Conservation (phyloP, 2,888 invertebrate species). For the Oscheius myriophilus region DNA sequence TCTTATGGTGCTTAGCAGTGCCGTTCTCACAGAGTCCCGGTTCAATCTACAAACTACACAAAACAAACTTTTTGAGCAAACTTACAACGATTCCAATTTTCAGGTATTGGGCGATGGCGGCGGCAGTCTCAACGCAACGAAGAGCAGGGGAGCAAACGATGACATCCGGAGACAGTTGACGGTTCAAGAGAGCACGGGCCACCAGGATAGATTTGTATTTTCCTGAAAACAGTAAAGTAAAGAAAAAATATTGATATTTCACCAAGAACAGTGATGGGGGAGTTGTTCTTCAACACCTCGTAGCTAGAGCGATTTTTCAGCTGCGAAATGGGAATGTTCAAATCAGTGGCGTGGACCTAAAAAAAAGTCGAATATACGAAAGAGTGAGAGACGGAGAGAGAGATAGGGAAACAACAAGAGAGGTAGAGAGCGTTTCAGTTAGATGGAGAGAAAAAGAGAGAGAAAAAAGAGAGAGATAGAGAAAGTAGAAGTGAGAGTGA, state of each 20-base stretch:
- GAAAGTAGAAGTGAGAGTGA: too few species aligned
- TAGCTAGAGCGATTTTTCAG: not conserved
- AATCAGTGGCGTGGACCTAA: constrained; percentile 17
- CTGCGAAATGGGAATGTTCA: constrained; percentile 11
- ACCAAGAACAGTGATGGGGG: constrained; percentile 30
- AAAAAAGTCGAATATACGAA: not conserved
- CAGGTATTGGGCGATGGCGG: constrained; percentile 30
- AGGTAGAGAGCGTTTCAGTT: not conserved
- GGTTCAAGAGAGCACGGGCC: constrained; percentile 27
- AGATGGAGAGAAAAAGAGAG: not conserved
- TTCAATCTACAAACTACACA: constrained; percentile 25
- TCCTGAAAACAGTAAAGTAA: constrained; percentile 13
- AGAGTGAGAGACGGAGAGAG: not conserved
- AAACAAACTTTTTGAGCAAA: not conserved
- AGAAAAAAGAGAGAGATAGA: too few species aligned
- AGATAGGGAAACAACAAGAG: too few species aligned
- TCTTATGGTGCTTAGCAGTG: not conserved
- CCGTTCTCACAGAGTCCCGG: constrained; percentile 34
- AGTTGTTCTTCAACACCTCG: constrained; percentile 6
- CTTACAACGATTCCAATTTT: constrained; percentile 3
- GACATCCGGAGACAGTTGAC: constrained; percentile 10
- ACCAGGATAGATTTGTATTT: constrained; percentile 16
- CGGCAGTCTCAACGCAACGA: constrained; percentile 39
- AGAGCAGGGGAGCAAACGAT: constrained; percentile 35
- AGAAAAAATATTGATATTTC: not conserved